Evolutionary conservation across 2,888 invertebrate species (phyloP).

Genomic region (Philhelius pedissequus): DNA sequence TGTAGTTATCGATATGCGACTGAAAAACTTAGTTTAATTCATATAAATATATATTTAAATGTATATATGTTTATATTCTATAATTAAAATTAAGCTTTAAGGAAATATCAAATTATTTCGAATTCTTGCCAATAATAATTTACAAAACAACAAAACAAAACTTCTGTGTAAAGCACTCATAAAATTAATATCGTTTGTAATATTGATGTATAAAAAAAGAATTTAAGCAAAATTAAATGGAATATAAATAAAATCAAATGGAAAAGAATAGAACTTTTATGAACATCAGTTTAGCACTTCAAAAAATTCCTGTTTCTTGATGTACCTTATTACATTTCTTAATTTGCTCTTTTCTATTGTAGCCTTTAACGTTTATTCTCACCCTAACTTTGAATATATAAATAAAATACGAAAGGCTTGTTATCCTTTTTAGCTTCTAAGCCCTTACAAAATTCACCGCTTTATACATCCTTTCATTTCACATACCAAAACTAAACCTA

Average conservation of each 20-base stretch:
- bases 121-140: conserved; percentile 55
- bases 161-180: conserved; percentile 9
- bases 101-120: conserved; percentile 32
- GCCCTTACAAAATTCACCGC: neutral
- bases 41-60: conserved; percentile 1
- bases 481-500: neutral
- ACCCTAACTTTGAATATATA: neutral
- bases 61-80: neutral
- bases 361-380: neutral
- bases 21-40: conserved; percentile 39
- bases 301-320: conserved; percentile 19
- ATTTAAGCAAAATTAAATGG: neutral
- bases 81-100: conserved; percentile 47
- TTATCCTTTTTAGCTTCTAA: neutral
- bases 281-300: conserved; percentile 65
- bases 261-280: conserved; percentile 5
- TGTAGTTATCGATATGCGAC: conserved; percentile 44
- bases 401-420: neutral
- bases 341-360: neutral
- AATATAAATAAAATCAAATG: neutral
- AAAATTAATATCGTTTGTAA: neutral
- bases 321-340: neutral
- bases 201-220: neutral
- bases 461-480: neutral
- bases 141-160: conserved; percentile 2